phyloP scores from a whole-genome alignment of 2,113 vertebrate genomes.

The Bucco capensis region DNA sequence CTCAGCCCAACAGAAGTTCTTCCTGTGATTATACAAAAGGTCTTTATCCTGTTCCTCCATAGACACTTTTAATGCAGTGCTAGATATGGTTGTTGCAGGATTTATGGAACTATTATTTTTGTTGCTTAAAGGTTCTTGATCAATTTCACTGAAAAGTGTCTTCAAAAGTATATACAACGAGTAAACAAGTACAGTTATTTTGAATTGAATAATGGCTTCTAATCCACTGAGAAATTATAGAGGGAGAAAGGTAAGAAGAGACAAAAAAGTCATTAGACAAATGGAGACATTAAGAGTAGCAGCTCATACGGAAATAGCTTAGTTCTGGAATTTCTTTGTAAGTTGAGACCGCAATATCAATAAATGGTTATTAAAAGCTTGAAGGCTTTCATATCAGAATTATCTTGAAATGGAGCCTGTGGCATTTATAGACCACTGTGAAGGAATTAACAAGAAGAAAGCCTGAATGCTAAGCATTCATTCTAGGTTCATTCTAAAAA shows the following conservation, averaged over 20 bases:
- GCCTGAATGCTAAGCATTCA: not conserved
- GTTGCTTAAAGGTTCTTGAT: not conserved
- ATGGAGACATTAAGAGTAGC: not conserved
- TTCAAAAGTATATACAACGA: not conserved
- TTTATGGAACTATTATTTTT: not conserved
- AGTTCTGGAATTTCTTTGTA: not conserved
- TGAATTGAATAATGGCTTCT: not conserved
- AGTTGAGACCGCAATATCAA: not conserved
- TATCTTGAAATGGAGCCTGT: not conserved
- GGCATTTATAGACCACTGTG: not conserved
- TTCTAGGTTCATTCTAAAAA: conserved; percentile 15
- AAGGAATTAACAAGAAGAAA: conserved; percentile 10
- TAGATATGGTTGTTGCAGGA: not conserved
- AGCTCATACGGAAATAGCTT: not conserved
- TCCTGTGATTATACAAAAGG: not conserved
- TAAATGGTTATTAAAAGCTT: not conserved
- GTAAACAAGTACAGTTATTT: too few species aligned
- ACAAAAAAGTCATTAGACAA: not conserved
- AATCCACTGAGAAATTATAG: not conserved
- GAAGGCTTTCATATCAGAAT: conserved; percentile 6
- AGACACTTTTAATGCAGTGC: not conserved
- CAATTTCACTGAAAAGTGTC: not conserved
- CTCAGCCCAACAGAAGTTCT: not conserved
- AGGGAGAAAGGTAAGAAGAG: not conserved
- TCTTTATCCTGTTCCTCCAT: not conserved